A percentile compares a stretch with the other conserved stretches of the same genome.
Conservation (phyloP, 2,888 invertebrate genomes). For the Drosophila basisetae region DNA sequence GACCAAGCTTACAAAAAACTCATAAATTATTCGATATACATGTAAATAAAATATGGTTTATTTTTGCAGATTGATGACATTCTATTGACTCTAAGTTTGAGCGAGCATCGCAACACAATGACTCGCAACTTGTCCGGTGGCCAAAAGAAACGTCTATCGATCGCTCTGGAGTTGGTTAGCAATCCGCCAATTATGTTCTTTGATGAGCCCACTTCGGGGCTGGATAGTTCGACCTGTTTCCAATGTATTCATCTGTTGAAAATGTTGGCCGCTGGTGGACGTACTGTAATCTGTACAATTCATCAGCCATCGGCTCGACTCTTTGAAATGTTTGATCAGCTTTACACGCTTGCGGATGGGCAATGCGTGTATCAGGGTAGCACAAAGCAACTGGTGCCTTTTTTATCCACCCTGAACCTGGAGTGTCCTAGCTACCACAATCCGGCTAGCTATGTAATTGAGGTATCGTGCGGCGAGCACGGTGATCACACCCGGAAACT, state of each 20-base stretch:
- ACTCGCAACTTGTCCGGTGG: slow-evolving; percentile 97
- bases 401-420: slow-evolving; percentile 91
- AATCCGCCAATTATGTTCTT: slow-evolving; percentile 99
- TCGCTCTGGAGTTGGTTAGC: slow-evolving; percentile 96
- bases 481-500: slow-evolving; percentile 94
- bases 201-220: slow-evolving; percentile 97
- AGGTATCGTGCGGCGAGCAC: slow-evolving; percentile 98
- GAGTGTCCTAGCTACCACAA: slow-evolving; percentile 98
- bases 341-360: slow-evolving; percentile 97
- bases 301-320: slow-evolving; percentile 98
- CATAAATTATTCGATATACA: background rate
- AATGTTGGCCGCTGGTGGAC: slow-evolving; percentile 94
- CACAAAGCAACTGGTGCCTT: slow-evolving; percentile 93
- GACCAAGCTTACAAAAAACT: no score
- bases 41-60: slow-evolving; percentile 7
- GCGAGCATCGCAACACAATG: slow-evolving; percentile 95
- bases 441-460: slow-evolving; percentile 98
- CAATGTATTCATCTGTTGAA: slow-evolving; percentile 96
- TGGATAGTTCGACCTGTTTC: slow-evolving; percentile 98
- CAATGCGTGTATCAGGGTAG: slow-evolving; percentile 98
- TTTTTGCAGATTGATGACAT: slow-evolving; percentile 94
- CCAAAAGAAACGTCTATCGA: slow-evolving; percentile 97
- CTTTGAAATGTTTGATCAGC: slow-evolving; percentile 98
- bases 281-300: slow-evolving; percentile 96
- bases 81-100: slow-evolving; percentile 93